A percentile compares a stretch with the other conserved stretches of the same genome.
Conservation (phyloP, 92 coral and sea anemone genomes). For the Virgularia gustaviana region DNA sequence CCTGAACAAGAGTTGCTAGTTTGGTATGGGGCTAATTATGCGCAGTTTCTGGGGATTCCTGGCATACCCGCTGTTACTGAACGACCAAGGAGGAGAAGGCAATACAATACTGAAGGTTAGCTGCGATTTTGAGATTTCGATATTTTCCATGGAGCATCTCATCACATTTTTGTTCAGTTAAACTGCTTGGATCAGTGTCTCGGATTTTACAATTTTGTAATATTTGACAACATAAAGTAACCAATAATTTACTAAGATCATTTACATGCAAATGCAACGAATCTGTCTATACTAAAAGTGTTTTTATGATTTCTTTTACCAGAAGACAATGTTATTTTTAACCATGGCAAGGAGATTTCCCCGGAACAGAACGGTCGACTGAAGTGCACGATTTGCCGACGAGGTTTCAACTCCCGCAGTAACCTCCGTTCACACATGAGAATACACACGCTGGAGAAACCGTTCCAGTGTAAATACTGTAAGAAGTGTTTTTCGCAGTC, state of each 20-base stretch:
- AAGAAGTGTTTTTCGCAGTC: conserved; percentile 97
- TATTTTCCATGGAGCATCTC: not conserved
- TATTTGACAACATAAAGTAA: too few relatives aligned
- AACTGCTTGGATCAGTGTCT: too few relatives aligned
- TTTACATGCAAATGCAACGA: too few relatives aligned
- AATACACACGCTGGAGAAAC: conserved; percentile 95
- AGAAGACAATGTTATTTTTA: conserved; percentile 49
- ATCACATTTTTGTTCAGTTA: too few relatives aligned
- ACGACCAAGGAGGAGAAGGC: conserved; percentile 61
- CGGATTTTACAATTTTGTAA: too few relatives aligned
- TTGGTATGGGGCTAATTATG: conserved; percentile 94
- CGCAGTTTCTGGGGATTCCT: conserved; percentile 92
- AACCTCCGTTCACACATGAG: conserved; percentile 99
- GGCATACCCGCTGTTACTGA: conserved; percentile 94
- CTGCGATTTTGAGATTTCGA: not conserved
- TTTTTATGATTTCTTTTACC: conserved; percentile 19
- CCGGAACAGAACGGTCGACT: conserved; percentile 68
- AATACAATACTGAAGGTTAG: conserved; percentile 10
- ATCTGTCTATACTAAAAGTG: not conserved
- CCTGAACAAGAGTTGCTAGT: conserved; percentile 95
- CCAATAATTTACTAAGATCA: too few relatives aligned
- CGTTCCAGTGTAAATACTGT: conserved; percentile 98
- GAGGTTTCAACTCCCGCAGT: conserved; percentile 96
- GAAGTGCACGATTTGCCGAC: conserved; percentile 92
- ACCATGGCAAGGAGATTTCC: conserved; percentile 57